phyloP scores from a whole-genome alignment of 2,797 vertebrate genomes.

The Diplodus sargus region DNA sequence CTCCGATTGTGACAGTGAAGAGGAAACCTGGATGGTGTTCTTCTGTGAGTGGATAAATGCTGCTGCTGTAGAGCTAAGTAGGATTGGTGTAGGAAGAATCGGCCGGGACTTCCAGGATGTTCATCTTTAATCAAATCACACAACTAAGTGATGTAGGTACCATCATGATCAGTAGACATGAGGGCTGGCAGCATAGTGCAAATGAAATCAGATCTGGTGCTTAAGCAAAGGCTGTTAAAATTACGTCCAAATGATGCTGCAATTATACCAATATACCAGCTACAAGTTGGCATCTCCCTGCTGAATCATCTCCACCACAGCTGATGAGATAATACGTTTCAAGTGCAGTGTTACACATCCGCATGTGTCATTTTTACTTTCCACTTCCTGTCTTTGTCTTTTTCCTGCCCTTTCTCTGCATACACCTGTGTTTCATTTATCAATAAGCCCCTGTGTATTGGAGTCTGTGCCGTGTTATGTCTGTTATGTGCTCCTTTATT shows the following conservation, averaged over 20 bases:
- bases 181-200: background rate
- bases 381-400: too few relatives aligned
- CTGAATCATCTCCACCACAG: background rate
- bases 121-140: constrained; percentile 24
- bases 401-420: too few relatives aligned
- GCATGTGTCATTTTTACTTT: too few relatives aligned
- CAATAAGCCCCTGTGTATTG: too few relatives aligned
- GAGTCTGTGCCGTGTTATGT: too few relatives aligned
- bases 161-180: constrained; percentile 12
- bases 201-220: constrained; percentile 8
- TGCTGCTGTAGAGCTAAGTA: constrained; percentile 1
- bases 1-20: constrained; percentile 1
- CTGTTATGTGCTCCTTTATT: too few relatives aligned
- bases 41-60: constrained; percentile 3
- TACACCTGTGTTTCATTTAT: too few relatives aligned
- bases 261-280: too few relatives aligned
- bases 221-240: background rate
- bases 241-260: too few relatives aligned
- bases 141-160: background rate
- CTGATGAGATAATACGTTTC: background rate
- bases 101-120: constrained; percentile 11
- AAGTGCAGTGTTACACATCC: background rate
- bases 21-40: constrained; percentile 8
- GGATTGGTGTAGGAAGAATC: constrained; percentile 5
- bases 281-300: background rate